phyloP scores from a whole-genome alignment of 2,113 vertebrate genomes.

The Pangasianodon gigas region DNA sequence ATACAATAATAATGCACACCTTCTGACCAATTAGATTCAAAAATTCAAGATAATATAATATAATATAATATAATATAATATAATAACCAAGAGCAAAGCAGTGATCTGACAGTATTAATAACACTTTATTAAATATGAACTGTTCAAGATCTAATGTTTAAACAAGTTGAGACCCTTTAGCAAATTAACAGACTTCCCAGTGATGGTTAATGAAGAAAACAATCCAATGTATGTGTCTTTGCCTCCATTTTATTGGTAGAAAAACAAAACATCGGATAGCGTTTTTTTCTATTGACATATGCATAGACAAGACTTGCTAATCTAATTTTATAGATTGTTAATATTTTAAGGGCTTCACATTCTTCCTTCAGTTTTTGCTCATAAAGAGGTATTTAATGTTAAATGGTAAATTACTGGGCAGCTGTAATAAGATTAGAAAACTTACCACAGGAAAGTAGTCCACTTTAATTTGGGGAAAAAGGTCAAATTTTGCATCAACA shows the following conservation, averaged over 20 bases:
- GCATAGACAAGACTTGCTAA: slow-evolving; percentile 50
- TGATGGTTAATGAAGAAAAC: slow-evolving; percentile 40
- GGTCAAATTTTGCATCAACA: slow-evolving; percentile 18
- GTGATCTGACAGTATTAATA: slow-evolving; percentile 48
- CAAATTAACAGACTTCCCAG: slow-evolving; percentile 45
- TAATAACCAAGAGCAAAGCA: background rate
- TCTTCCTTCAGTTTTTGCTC: background rate
- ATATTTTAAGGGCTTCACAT: background rate
- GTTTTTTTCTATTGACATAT: slow-evolving; percentile 43
- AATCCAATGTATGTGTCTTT: slow-evolving; percentile 13
- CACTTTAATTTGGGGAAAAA: background rate
- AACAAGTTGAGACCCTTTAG: slow-evolving; percentile 57
- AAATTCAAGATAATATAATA: too few relatives aligned
- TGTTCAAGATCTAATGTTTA: slow-evolving; percentile 65
- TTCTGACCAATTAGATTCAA: too few relatives aligned
- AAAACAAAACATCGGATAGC: slow-evolving; percentile 22
- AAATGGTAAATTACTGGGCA: background rate
- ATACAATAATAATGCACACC: too few relatives aligned
- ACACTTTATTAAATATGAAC: slow-evolving; percentile 75
- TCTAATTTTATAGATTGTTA: slow-evolving; percentile 11
- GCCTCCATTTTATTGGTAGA: slow-evolving; percentile 9
- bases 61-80: background rate
- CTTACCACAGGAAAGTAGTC: slow-evolving; percentile 30
- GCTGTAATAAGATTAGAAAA: slow-evolving; percentile 26
- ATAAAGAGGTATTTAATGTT: slow-evolving; percentile 16